These are phyloP conservation scores for Cyclophora punctaria DNA, from an alignment of 2,888 invertebrate genomes.

Conservation along the genomic window DNA sequence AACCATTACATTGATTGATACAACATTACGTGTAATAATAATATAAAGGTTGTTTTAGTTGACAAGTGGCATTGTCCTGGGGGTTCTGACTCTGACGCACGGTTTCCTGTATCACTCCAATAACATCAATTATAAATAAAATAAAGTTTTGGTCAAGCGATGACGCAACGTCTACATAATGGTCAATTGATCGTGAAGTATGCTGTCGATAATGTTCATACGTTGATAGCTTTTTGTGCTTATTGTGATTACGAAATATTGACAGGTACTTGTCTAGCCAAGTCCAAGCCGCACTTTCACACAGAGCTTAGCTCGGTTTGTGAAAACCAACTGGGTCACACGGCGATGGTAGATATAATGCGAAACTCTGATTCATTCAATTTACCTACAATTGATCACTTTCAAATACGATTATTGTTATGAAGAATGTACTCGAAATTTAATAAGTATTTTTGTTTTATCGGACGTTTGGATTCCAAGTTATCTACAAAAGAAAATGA, in stretches of 20 bases:
- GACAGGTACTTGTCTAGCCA: conserved; percentile 38
- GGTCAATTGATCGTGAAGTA: conserved; percentile 32
- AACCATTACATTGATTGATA: too few relatives aligned
- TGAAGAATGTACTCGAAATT: conserved; percentile 24
- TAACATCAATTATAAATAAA: conserved; percentile 18
- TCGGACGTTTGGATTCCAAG: conserved; percentile 26
- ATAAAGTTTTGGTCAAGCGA: conserved; percentile 29
- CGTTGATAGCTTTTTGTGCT: conserved; percentile 38
- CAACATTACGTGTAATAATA: too few relatives aligned
- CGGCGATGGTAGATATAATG: conserved; percentile 34
- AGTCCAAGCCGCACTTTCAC: conserved; percentile 67
- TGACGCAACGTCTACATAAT: conserved; percentile 50
- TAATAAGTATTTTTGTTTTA: conserved; percentile 21
- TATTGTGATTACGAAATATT: conserved; percentile 56
- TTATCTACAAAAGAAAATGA: conserved; percentile 18
- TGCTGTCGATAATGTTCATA: conserved; percentile 35
- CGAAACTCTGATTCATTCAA: conserved; percentile 28
- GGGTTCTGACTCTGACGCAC: conserved; percentile 4
- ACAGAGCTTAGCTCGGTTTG: conserved; percentile 31
- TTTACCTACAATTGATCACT: conserved; percentile 17
- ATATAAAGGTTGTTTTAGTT: too few relatives aligned
- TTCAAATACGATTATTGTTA: conserved; percentile 2
- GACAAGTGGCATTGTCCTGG: too few relatives aligned
- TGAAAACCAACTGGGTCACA: conserved; percentile 46
- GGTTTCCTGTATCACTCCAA: conserved; percentile 20